Conservation (phyloP, 2,113 vertebrate genomes). For the Saccopteryx bilineata region DNA sequence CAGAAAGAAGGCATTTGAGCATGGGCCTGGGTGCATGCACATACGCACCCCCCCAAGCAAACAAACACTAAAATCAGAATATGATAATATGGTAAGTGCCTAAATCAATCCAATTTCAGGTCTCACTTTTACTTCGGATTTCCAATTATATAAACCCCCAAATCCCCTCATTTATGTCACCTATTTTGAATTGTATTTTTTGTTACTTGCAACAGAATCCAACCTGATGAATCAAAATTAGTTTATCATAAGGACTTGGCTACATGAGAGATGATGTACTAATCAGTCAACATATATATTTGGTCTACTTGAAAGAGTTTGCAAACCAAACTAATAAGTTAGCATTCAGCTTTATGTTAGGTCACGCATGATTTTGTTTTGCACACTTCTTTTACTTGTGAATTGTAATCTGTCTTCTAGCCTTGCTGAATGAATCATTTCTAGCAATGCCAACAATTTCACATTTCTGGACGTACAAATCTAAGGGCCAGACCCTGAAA, state of each 20-base stretch:
- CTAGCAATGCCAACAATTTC: neutral
- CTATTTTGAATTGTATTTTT: neutral
- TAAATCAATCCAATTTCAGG: neutral
- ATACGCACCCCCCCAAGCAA: neutral
- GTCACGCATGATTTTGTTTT: neutral
- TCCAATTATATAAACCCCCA: neutral
- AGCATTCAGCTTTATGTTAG: neutral
- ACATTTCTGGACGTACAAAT: neutral
- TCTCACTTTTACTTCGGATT: neutral
- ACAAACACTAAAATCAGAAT: neutral
- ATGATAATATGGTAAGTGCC: neutral
- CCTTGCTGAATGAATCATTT: neutral
- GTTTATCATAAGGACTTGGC: neutral
- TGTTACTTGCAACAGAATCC: conserved; percentile 12
- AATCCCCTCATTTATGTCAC: neutral
- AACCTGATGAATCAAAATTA: neutral
- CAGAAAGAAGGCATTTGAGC: neutral
- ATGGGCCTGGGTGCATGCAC: fast-evolving
- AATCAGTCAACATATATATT: neutral
- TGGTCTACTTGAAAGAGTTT: neutral
- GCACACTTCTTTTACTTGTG: neutral
- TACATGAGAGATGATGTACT: neutral
- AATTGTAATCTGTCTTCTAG: neutral
- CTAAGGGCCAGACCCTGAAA: neutral
- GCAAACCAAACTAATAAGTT: conserved; percentile 49